Evolutionary conservation across 1,140 invertebrate species (phyloP), one percentile per base, ranked within the genome.

Genomic region (Eufriesea mexicana): DNA sequence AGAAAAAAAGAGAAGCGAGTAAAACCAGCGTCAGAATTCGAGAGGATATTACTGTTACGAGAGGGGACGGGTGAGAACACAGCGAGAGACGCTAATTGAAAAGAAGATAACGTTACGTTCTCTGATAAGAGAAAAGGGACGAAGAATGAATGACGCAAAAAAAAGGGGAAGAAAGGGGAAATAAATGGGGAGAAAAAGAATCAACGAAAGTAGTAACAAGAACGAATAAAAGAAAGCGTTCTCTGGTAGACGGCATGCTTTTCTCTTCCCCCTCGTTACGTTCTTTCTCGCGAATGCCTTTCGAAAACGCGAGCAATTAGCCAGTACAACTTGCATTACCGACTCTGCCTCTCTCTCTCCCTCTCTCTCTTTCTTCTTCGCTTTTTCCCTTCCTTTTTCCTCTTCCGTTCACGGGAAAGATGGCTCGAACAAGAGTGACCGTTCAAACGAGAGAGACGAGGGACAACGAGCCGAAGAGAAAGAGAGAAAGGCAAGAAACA

Each of bases 231-330:
- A 62, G 28, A 54, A 79, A 79, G 68, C 77, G 77, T 73, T 80
- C 67, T 73, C 51, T 79, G 67, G 35, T 62, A 28, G 66, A 86
- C 57, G 25, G 71, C 68, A 80, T 79, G 73, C 79, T 76, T 55
- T 49, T 81, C 49, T 14, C 25, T 62, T 28, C 47, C 67, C 54
- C 55, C 28, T 71, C 75, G 74, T 80, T 59, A 55, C 25, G 16
- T 57, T 79, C 47, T 45, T 61, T 45, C 76, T 54, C 70, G 71
- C 59, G 59, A 20, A 55, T 54, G 71, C 70, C 72, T 80, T 66
- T 72, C 28, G 79, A 79, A 57, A 42, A 66, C 57, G 57, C 76
- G 67, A 79, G 76, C 82, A 79, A 83, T 83, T 79, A 79, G 76
- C 67, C 54, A 45, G 66, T 51, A 78, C 28, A 49, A 49, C 45